Conservation (phyloP, 53 echinoderm and acorn worm genomes). For the Patiria pectinifera region DNA sequence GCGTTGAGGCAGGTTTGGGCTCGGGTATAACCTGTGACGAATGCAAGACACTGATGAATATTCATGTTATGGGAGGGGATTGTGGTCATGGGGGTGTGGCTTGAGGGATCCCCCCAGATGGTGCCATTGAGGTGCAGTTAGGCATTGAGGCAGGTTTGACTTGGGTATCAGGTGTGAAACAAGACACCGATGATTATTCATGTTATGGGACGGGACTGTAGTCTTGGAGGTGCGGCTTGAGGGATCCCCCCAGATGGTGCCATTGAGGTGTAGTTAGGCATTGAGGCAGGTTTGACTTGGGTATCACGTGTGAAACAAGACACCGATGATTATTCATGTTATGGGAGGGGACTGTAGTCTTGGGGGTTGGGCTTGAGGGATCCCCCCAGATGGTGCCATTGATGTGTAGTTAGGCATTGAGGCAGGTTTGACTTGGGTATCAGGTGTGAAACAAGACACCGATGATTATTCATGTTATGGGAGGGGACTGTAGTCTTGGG, state of each 20-base stretch:
- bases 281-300: slow-evolving; percentile 27
- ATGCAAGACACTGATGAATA: background rate
- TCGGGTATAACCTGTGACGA: slow-evolving; percentile 16
- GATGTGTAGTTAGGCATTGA: slow-evolving; percentile 46
- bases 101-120: slow-evolving; percentile 30
- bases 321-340: background rate
- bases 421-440: slow-evolving; percentile 31
- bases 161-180: slow-evolving; percentile 20
- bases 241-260: background rate
- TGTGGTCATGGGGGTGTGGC: slow-evolving; percentile 24
- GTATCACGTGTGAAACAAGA: background rate
- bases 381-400: slow-evolving; percentile 30
- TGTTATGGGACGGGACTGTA: background rate
- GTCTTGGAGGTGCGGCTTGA: no score
- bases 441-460: background rate
- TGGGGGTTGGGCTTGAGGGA: slow-evolving; percentile 31
- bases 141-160: slow-evolving; percentile 21
- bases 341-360: slow-evolving; percentile 40
- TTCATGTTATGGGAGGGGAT: slow-evolving; percentile 24
- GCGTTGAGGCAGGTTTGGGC: slow-evolving; percentile 17
- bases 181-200: background rate
- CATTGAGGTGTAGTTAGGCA: slow-evolving; percentile 43
- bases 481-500: no score
- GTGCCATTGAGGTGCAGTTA: slow-evolving; percentile 54
- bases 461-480: background rate